Percentiles rank a stretch among this genome's conserved stretches.
phyloP scores from a whole-genome alignment of 2,888 invertebrate genomes.

The Charanyca ferruginea region DNA sequence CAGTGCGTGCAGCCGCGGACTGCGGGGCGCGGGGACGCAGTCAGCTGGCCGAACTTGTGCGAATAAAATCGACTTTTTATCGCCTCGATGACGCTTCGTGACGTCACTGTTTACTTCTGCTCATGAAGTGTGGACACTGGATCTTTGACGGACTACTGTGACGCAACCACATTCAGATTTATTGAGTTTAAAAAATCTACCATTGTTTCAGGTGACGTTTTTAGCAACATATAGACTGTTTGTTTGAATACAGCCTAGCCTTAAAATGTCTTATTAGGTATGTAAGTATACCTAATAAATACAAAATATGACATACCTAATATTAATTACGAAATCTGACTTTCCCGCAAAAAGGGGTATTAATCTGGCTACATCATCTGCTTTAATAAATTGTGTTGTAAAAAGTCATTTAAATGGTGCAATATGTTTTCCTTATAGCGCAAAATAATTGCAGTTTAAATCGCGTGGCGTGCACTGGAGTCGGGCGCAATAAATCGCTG shows the following conservation, averaged over 20 bases:
- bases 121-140: slow-evolving; percentile 79
- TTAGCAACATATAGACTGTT: neutral
- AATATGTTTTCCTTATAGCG: slow-evolving; percentile 86
- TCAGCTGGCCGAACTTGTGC: slow-evolving; percentile 91
- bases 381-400: slow-evolving; percentile 70
- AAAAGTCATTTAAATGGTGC: slow-evolving; percentile 82
- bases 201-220: slow-evolving; percentile 2
- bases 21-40: slow-evolving; percentile 81
- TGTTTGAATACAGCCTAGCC: slow-evolving; percentile 1
- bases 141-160: slow-evolving; percentile 77
- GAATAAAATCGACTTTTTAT: slow-evolving; percentile 91
- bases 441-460: slow-evolving; percentile 90
- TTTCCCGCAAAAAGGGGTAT: slow-evolving; percentile 17
- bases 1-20: slow-evolving; percentile 78
- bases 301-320: neutral
- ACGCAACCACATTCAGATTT: slow-evolving; percentile 68
- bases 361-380: slow-evolving; percentile 47
- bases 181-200: slow-evolving; percentile 26
- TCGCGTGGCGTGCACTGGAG: slow-evolving; percentile 85
- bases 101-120: slow-evolving; percentile 90
- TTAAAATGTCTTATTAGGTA: neutral
- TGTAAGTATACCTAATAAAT: neutral
- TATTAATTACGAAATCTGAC: slow-evolving; percentile 6
- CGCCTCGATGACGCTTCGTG: slow-evolving; percentile 90
- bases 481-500: slow-evolving; percentile 88